Evolutionary conservation across 2,888 invertebrate genomes (phyloP), one percentile per base, ranked within the genome.

Genomic region (Phalera bucephala): DNA sequence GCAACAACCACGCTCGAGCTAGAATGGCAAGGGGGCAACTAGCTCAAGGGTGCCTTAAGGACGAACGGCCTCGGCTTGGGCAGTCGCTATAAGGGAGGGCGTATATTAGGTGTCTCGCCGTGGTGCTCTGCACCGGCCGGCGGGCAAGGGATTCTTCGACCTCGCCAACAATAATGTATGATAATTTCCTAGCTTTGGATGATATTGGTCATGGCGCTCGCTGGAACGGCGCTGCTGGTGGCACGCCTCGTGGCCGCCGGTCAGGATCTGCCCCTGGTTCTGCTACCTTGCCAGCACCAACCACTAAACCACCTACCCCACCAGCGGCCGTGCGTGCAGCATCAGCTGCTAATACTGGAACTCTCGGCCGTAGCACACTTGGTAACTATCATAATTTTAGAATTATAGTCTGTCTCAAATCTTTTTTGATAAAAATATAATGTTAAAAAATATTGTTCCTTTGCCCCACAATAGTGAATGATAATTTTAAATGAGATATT

Each of bases 301-400:
- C 97, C 1, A 97, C 97, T 0, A 97, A 97, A 75, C 98, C 98
- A 0, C 98, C 98, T 0, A 98, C 98, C 2, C 98, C 98, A 19
- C 98, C 98, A 0, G 96, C 96, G 64, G 72, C 93, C 90, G 54
- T 91, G 90, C 67, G 94, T 87, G 65, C 87, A 0, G 72, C 83
- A 0, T 60, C 80, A 10, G 79, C 80, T 1, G 70, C 82, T 11
- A 82, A 86, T 36, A 88, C 87, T 9, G 93, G 92, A 29, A 89
- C 88, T 1, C 57, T 88, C 27, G 88, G 88, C 4, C 70, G 88
- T 6, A 88, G 91, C 1, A 91, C 91, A 10, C 76, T 91, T 3
- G 91, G 91, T 78, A 72, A 71, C 41, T 9, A 15, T 26, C 31
- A n/a, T n/a, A n/a, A n/a, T n/a, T n/a, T n/a, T n/a, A n/a, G n/a